Evolutionary conservation across 2,113 vertebrate species (phyloP), one percentile per base, ranked within the genome.

Genomic region (Phalacrocorax carbo): DNA sequence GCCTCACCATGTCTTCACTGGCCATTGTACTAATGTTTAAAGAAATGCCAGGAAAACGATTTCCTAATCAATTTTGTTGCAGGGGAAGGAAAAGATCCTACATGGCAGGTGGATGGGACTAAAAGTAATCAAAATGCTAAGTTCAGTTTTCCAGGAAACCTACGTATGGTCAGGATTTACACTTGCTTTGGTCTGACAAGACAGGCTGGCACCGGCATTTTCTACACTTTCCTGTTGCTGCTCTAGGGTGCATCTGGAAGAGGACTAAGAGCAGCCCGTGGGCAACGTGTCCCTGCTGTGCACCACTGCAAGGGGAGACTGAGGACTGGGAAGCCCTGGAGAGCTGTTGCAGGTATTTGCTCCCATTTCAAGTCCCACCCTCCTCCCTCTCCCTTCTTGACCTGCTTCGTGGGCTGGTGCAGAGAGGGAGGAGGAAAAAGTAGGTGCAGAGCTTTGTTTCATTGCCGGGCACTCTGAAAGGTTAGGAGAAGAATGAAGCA

Each of bases 211-310:
- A 40, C 26, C 18, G 2, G 10, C 8, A 2, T 84, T 89, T 84
- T 75, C 60, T 30, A 3, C 3, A 1, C 11, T 71, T 79, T 55
- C 30, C 14, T 71, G 14, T 71, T 58, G 36, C 42, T 62, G 46
- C 51, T 48, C 34, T 13, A 7, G n/a, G 22, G 16, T 23, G 14
- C 38, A 8, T 38, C 64, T 75, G 46, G 20, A 78, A 64, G n/a
- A 81, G 14, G 38, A 23, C 38, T 54, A 36, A 46, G 54, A 78
- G 42, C 51, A 48, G 20, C 16, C 32, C 8, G 9, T 27, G 34
- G 23, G 30, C 4, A 17, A 6, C 2, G 2, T 2, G 5, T 21
- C 51, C 46, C 17, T 2, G 0, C 17, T 65, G 38, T 40, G 22
- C 38, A 49, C 32, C 7, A 4, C 34, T 55, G 34, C 21, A 55